phyloP scores from a whole-genome alignment of 2,797 vertebrate genomes.

The Petrocephalus schoutedeni region DNA sequence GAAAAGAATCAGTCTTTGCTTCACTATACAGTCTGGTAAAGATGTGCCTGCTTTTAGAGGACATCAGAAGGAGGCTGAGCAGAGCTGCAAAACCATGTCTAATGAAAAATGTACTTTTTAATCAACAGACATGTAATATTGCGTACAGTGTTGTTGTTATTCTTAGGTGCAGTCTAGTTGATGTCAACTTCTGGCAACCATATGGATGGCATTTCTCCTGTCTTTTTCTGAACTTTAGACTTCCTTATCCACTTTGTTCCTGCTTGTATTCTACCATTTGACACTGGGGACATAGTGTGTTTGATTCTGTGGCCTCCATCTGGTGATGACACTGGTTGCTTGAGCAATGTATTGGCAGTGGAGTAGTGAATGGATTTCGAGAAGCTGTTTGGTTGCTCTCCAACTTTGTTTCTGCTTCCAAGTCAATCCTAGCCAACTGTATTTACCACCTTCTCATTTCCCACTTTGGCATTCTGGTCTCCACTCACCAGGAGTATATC shows the following conservation, averaged over 20 bases:
- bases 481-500: not conserved
- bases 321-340: not conserved
- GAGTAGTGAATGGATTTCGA: not conserved
- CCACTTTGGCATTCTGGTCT: not conserved
- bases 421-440: not conserved
- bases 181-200: not conserved
- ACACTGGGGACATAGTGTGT: not conserved
- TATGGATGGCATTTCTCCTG: not conserved
- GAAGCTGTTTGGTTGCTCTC: not conserved
- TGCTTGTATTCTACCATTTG: not conserved
- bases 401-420: not conserved
- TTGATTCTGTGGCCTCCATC: not conserved
- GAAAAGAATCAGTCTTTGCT: not conserved
- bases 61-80: not conserved
- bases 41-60: not conserved
- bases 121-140: not conserved
- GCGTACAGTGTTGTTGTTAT: not conserved
- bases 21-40: not conserved
- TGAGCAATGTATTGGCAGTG: not conserved
- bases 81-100: not conserved
- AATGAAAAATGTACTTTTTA: not conserved
- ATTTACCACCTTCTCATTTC: slow-evolving; percentile 13
- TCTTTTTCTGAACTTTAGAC: not conserved
- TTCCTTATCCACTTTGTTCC: not conserved
- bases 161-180: not conserved